Conservation (phyloP, 2,113 vertebrate genomes). For the Mystacornis crossleyi region DNA sequence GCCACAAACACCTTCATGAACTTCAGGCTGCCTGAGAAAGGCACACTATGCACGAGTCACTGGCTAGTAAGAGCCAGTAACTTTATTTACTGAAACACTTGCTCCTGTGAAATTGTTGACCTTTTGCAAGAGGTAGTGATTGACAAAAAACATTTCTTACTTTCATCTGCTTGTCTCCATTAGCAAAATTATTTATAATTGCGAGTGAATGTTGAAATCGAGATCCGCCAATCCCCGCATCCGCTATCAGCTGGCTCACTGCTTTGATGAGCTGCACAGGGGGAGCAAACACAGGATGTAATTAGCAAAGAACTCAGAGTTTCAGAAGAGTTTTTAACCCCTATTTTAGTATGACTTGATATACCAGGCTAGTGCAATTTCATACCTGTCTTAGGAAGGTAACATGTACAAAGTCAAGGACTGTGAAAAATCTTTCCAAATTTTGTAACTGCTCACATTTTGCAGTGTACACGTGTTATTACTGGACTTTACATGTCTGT, state of each 20-base stretch:
- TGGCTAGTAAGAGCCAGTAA: background rate
- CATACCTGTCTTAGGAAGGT: background rate
- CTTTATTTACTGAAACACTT: background rate
- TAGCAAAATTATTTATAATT: conserved; percentile 98
- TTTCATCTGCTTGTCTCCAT: conserved; percentile 95
- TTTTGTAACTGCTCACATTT: background rate
- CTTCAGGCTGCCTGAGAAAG: background rate
- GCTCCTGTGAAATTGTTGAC: background rate
- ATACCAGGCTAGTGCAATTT: background rate
- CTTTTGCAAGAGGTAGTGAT: background rate
- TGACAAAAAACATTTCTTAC: conserved; percentile 75
- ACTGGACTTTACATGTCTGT: background rate
- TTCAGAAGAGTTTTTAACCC: background rate
- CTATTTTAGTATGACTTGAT: background rate
- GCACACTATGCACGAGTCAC: background rate
- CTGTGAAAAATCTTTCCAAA: background rate
- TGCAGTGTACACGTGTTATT: background rate
- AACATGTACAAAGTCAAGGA: background rate
- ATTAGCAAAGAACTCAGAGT: background rate
- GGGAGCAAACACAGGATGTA: background rate
- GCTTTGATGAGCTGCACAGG: conserved; percentile 92
- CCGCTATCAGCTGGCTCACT: conserved; percentile 96
- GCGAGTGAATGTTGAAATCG: conserved; percentile 96
- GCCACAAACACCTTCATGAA: background rate
- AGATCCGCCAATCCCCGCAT: conserved; percentile 94